Conservation (phyloP, 1,140 invertebrate genomes). For the roundworm (Caenorhabditis elegans) region WBcel235 BX284606.5:14571501-14572000, state of each 20-base stretch:
- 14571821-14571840: not conserved
- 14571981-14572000: too few species aligned
- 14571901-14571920: too few species aligned
- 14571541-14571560: not conserved
- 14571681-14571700: too few species aligned
- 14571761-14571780: not conserved
- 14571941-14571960: too few species aligned
- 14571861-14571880: too few species aligned
- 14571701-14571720: too few species aligned
- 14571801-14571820: not conserved
- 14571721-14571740: too few species aligned
- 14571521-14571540: not conserved
- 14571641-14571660: not conserved
- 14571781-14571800: not conserved
- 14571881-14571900: too few species aligned
- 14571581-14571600: constrained; percentile 15
- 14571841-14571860: not conserved
- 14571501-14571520: constrained; percentile 28
- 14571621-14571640: not conserved
- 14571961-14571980: too few species aligned
- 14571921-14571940: too few species aligned
- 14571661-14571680: not conserved
- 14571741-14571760: not conserved
- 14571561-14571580: not conserved
- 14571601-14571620: not conserved